A percentile compares a stretch with the other conserved stretches of the same genome.
Conservation (phyloP, 2,888 invertebrate genomes). For the Blastobasis adustella region DNA sequence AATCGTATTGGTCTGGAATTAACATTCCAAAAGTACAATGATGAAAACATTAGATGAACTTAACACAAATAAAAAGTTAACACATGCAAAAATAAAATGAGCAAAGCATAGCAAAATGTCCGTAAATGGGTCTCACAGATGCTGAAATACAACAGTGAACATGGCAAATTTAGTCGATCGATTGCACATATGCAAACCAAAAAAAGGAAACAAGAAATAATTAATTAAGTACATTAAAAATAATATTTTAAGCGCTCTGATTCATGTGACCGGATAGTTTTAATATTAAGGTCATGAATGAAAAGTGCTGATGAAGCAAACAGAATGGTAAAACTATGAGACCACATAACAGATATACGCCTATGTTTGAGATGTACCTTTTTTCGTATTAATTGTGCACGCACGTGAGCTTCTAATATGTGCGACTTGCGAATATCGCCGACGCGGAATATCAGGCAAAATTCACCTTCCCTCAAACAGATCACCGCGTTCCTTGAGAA, state of each 20-base stretch:
- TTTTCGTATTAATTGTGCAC: conserved; percentile 94
- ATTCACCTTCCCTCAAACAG: conserved; percentile 92
- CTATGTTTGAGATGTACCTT: conserved; percentile 75
- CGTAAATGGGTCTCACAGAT: conserved; percentile 46
- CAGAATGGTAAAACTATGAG: conserved; percentile 6
- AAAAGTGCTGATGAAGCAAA: conserved; percentile 1
- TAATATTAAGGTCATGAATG: no score
- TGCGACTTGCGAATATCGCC: conserved; percentile 98
- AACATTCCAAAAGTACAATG: no score
- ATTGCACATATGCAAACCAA: no score
- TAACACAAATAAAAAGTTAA: background rate
- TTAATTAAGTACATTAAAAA: no score
- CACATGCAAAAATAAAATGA: conserved; percentile 1
- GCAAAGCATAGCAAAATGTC: conserved; percentile 29
- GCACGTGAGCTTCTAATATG: conserved; percentile 96
- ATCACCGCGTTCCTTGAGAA: conserved; percentile 96
- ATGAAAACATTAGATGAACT: no score
- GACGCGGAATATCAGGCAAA: conserved; percentile 94
- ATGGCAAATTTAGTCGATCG: no score
- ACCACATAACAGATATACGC: conserved; percentile 2
- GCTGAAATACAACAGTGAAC: no score
- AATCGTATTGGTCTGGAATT: no score
- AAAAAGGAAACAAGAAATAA: no score
- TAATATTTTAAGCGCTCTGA: no score
- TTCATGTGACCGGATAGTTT: no score